Conservation (phyloP, 2,797 vertebrate species). For the Rhabdomys pumilio region DNA sequence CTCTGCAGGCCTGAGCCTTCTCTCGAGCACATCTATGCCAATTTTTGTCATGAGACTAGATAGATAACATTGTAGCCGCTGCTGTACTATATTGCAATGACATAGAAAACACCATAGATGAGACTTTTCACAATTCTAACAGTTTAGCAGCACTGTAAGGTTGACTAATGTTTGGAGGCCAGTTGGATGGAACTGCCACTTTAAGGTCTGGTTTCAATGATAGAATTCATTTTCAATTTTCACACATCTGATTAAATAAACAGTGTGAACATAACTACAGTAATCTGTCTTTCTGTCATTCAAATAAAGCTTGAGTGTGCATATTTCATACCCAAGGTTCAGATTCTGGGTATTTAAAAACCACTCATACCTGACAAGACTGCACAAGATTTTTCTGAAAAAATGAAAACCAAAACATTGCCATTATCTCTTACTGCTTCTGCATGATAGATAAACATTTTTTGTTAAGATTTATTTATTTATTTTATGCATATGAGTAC, state of each 20-base stretch:
- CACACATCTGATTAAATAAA: slow-evolving; percentile 63
- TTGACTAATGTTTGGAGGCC: slow-evolving; percentile 59
- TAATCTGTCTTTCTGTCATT: slow-evolving; percentile 70
- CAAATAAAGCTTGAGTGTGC: slow-evolving; percentile 65
- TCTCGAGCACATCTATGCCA: neutral
- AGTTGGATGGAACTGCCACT: neutral
- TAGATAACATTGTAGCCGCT: neutral
- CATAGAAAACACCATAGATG: neutral
- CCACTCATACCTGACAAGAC: slow-evolving; percentile 42
- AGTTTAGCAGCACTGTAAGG: slow-evolving; percentile 23
- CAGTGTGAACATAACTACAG: slow-evolving; percentile 52
- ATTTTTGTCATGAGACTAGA: neutral
- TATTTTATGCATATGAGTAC: no score
- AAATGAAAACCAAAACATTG: neutral
- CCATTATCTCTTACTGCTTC: slow-evolving; percentile 62
- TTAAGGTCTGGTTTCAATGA: slow-evolving; percentile 68
- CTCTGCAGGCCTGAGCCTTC: neutral
- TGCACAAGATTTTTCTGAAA: slow-evolving; percentile 57
- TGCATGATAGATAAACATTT: slow-evolving; percentile 56
- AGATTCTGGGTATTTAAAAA: slow-evolving; percentile 57
- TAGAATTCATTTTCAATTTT: slow-evolving; percentile 65
- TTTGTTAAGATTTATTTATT: no score
- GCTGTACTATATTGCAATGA: neutral
- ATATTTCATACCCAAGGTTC: slow-evolving; percentile 52
- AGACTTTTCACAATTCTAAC: slow-evolving; percentile 35